Evolutionary conservation across 2,113 vertebrate species (phyloP).

Genomic region (Sinocyclocheilus anshuiensis): DNA sequence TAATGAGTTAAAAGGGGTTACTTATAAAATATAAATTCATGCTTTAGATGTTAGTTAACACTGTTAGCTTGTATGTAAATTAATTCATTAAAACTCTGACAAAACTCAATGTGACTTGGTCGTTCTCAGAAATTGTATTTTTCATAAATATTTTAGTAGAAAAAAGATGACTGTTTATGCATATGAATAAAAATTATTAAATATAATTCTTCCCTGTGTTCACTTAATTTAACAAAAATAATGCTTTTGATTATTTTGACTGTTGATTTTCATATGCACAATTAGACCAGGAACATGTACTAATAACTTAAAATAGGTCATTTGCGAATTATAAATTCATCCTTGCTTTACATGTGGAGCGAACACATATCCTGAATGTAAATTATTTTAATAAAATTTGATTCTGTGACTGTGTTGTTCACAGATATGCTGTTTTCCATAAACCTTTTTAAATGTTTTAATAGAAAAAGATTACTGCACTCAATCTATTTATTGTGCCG

Average conservation of each 20-base stretch:
- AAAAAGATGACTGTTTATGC: too few species aligned
- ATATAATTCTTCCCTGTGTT: not conserved
- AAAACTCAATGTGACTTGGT: too few species aligned
- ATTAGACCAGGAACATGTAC: not conserved
- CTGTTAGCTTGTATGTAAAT: not conserved
- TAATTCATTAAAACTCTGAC: not conserved
- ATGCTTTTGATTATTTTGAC: not conserved
- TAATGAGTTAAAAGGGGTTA: not conserved
- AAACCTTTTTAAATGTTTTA: too few species aligned
- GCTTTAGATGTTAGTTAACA: not conserved
- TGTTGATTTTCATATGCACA: not conserved
- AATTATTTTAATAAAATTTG: not conserved
- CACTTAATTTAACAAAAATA: not conserved
- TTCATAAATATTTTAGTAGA: too few species aligned
- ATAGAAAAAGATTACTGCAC: too few species aligned
- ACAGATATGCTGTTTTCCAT: not conserved
- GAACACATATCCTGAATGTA: not conserved
- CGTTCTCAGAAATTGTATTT: too few species aligned
- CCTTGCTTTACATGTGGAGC: too few species aligned
- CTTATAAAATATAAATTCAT: not conserved
- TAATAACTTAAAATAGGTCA: too few species aligned
- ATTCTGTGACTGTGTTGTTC: not conserved
- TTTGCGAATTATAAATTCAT: too few species aligned
- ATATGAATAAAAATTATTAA: not conserved
- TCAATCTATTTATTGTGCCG: too few species aligned